phyloP scores from a whole-genome alignment of 2,113 vertebrate species.

The Hydrochoerus hydrochaeris region DNA sequence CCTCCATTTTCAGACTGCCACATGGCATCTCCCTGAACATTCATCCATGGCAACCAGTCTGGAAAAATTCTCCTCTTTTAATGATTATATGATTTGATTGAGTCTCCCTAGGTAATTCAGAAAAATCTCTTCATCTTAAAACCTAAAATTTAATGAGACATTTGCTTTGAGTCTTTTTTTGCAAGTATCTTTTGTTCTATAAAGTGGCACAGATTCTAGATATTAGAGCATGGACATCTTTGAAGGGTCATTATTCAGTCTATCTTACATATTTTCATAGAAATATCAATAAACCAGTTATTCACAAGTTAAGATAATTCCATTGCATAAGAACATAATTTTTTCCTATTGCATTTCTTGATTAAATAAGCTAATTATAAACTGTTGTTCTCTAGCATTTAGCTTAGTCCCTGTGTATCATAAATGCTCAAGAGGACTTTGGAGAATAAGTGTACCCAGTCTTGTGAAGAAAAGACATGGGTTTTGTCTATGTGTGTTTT shows the following conservation, averaged over 20 bases:
- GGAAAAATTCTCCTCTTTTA: neutral
- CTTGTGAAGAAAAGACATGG: neutral
- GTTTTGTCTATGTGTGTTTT: neutral
- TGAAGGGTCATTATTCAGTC: neutral
- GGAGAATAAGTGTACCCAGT: neutral
- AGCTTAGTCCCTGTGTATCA: neutral
- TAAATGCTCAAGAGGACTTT: neutral
- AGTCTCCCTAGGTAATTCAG: neutral
- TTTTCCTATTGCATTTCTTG: neutral
- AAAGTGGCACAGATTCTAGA: neutral
- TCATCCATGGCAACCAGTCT: neutral
- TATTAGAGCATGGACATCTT: neutral
- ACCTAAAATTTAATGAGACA: neutral
- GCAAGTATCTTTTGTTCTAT: neutral
- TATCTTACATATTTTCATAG: neutral
- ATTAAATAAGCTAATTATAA: neutral
- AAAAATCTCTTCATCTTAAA: neutral
- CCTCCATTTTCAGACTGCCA: neutral
- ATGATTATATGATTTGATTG: neutral
- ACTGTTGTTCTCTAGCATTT: neutral
- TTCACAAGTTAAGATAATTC: neutral
- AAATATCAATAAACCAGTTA: neutral
- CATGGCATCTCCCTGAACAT: neutral
- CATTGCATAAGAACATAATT: neutral
- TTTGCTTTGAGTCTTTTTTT: conserved; percentile 1